phyloP scores from a whole-genome alignment of 2,797 vertebrate genomes.

The Falco biarmicus region DNA sequence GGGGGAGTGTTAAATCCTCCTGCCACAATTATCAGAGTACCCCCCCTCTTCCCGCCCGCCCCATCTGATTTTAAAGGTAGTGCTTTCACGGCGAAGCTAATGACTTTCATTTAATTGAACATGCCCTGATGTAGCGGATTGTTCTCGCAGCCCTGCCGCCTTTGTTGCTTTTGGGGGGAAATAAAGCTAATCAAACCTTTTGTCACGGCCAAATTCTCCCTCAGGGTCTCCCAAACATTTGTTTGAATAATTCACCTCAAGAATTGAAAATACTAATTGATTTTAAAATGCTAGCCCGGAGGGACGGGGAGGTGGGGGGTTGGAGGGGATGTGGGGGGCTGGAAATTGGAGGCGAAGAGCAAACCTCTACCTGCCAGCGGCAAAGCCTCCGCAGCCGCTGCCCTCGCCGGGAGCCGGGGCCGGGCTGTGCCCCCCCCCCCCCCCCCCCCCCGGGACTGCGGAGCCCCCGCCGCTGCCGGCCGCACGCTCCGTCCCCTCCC shows the following conservation, averaged over 20 bases:
- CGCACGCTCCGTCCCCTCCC: slow-evolving; percentile 2
- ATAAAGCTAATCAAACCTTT: slow-evolving; percentile 72
- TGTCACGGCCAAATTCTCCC: slow-evolving; percentile 71
- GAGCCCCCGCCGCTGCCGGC: neutral
- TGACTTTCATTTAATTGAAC: slow-evolving; percentile 71
- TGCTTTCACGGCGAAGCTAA: slow-evolving; percentile 59
- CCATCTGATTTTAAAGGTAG: slow-evolving; percentile 66
- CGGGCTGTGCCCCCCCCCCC: neutral
- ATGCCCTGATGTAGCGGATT: slow-evolving; percentile 68
- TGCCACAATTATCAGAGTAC: slow-evolving; percentile 9
- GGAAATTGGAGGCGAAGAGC: slow-evolving; percentile 24
- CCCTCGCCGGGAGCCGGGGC: neutral
- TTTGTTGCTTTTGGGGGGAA: slow-evolving; percentile 67
- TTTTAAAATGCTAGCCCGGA: slow-evolving; percentile 83
- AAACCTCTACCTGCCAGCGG: slow-evolving; percentile 14
- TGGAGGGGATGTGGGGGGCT: too few species aligned
- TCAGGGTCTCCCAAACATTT: slow-evolving; percentile 74
- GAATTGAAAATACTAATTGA: slow-evolving; percentile 80
- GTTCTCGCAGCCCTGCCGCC: slow-evolving; percentile 54
- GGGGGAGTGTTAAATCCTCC: slow-evolving; percentile 21
- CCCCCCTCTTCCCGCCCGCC: neutral
- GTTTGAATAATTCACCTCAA: slow-evolving; percentile 76
- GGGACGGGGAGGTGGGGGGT: slow-evolving; percentile 52
- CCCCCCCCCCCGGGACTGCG: neutral
- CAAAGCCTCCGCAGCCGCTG: neutral